Evolutionary conservation across 2,113 vertebrate genomes (phyloP).

Genomic region (Pogona vitticeps): DNA sequence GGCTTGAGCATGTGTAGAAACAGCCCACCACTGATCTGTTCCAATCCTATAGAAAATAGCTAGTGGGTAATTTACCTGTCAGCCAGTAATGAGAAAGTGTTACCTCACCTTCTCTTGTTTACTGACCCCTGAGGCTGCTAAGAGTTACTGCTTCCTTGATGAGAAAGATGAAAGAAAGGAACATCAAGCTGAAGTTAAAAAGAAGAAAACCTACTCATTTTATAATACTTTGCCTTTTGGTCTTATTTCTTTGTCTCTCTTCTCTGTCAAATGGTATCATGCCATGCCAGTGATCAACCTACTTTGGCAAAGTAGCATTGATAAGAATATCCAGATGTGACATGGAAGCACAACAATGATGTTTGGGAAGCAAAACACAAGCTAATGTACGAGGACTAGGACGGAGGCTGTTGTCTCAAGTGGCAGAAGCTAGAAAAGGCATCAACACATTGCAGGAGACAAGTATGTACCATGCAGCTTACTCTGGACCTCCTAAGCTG

Average conservation of each 20-base stretch:
- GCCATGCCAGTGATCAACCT: background rate
- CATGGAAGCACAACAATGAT: background rate
- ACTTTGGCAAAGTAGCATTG: constrained; percentile 23
- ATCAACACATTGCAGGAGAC: background rate
- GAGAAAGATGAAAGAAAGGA: constrained; percentile 70
- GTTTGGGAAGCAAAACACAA: background rate
- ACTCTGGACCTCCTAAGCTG: background rate
- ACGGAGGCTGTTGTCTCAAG: background rate
- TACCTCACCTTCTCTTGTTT: constrained; percentile 74
- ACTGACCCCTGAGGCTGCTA: constrained; percentile 64
- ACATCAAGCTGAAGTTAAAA: constrained; percentile 54
- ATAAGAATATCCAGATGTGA: background rate
- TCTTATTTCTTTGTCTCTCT: constrained; percentile 40
- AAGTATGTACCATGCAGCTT: background rate
- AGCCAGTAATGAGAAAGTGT: constrained; percentile 64
- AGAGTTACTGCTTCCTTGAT: constrained; percentile 69
- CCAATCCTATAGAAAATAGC: constrained; percentile 55
- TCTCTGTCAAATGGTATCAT: background rate
- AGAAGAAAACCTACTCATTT: constrained; percentile 59
- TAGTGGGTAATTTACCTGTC: constrained; percentile 61
- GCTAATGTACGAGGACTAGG: background rate
- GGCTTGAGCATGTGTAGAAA: constrained; percentile 24
- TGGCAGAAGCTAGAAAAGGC: too few relatives aligned
- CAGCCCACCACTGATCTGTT: constrained; percentile 53
- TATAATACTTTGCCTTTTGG: constrained; percentile 42